These are phyloP conservation scores for Podarcis cretensis DNA, from an alignment of 2,113 vertebrate genomes.

Conservation along the genomic window DNA sequence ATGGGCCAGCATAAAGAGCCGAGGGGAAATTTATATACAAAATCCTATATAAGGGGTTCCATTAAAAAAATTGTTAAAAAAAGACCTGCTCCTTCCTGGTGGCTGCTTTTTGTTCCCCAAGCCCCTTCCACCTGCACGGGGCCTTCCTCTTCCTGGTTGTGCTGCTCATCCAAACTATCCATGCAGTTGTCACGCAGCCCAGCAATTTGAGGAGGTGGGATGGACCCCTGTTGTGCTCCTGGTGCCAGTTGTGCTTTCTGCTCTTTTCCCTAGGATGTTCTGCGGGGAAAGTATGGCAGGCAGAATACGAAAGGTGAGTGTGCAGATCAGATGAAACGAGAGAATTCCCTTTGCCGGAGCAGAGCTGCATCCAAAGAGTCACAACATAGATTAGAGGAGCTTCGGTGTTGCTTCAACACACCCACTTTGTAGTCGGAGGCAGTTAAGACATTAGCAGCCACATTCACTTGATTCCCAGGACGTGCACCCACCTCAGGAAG, in stretches of 20 bases:
- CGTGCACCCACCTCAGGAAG: not conserved
- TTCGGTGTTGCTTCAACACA: not conserved
- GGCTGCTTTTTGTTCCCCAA: not conserved
- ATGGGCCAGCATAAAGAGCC: too few relatives aligned
- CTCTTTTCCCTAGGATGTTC: slow-evolving; percentile 42
- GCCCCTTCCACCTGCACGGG: not conserved
- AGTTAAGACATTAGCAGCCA: not conserved
- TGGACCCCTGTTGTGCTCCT: not conserved
- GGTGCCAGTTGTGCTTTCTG: not conserved
- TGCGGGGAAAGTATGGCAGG: slow-evolving; percentile 36
- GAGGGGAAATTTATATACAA: too few relatives aligned
- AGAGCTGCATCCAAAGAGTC: not conserved
- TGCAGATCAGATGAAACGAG: too few relatives aligned
- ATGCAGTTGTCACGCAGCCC: not conserved
- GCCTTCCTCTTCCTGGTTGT: not conserved
- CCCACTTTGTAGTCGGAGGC: not conserved
- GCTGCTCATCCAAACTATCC: not conserved
- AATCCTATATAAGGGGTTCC: too few relatives aligned
- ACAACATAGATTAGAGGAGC: not conserved
- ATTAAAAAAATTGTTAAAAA: too few relatives aligned
- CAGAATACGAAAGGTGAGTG: slow-evolving; percentile 64
- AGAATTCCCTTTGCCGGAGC: not conserved
- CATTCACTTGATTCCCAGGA: not conserved
- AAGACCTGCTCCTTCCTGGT: not conserved
- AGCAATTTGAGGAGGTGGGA: rapidly evolving